Evolutionary conservation across 2,113 vertebrate genomes (phyloP).

Genomic region (Taurulus bubalis): DNA sequence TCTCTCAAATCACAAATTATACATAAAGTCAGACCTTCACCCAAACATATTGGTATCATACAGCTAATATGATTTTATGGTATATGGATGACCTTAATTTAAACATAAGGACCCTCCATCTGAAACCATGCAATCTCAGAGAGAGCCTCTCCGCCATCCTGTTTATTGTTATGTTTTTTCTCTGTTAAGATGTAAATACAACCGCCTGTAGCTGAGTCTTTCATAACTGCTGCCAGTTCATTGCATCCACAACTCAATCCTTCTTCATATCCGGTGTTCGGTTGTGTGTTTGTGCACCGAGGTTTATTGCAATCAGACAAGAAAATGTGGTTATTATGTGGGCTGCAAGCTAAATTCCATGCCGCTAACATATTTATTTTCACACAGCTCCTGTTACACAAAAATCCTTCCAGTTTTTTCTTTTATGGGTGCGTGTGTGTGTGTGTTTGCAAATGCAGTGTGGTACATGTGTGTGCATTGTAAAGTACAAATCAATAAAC

Average conservation of each 20-base stretch:
- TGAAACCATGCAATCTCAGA: slow-evolving; percentile 26
- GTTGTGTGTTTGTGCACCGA: slow-evolving; percentile 5
- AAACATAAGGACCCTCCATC: neutral
- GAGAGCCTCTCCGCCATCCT: slow-evolving; percentile 3
- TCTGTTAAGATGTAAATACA: slow-evolving; percentile 14
- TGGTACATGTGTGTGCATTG: neutral
- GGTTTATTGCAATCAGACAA: slow-evolving; percentile 21
- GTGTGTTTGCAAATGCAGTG: slow-evolving; percentile 2
- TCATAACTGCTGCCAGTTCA: slow-evolving; percentile 16
- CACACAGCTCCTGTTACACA: neutral
- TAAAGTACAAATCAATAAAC: slow-evolving; percentile 19
- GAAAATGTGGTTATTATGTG: slow-evolving; percentile 16
- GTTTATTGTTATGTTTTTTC: slow-evolving; percentile 6
- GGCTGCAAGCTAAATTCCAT: neutral
- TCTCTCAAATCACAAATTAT: neutral
- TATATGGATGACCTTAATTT: slow-evolving; percentile 32
- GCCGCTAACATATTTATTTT: slow-evolving; percentile 19
- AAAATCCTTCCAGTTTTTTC: neutral
- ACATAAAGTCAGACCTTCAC: slow-evolving; percentile 36
- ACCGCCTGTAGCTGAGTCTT: slow-evolving; percentile 12
- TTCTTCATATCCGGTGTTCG: slow-evolving; percentile 11
- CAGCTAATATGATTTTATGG: slow-evolving; percentile 10
- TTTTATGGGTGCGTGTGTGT: neutral
- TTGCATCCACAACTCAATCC: slow-evolving; percentile 4
- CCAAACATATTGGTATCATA: neutral